Conservation (phyloP, 2,888 invertebrate genomes). For the Hedychridium roseum region DNA sequence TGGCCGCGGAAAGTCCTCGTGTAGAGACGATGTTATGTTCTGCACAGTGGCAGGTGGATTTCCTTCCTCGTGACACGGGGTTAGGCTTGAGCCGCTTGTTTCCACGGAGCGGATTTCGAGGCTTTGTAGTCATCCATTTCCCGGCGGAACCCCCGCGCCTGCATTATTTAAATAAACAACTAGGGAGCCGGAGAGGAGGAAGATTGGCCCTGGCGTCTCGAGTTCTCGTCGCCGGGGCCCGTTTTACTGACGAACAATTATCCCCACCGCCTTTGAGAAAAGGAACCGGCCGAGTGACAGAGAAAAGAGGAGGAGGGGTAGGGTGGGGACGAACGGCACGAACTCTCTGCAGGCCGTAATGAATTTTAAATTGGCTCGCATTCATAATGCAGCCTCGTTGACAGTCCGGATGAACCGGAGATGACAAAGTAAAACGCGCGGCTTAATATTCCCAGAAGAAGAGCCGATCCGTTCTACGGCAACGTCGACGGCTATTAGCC, state of each 20-base stretch:
- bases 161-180: constrained; percentile 64
- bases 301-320: constrained; percentile 16
- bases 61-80: constrained; percentile 36
- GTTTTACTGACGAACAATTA: constrained; percentile 62
- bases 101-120: constrained; percentile 48
- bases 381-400: constrained; percentile 59
- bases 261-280: constrained; percentile 44
- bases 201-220: constrained; percentile 45
- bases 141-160: constrained; percentile 38
- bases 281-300: constrained; percentile 39
- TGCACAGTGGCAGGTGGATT: constrained; percentile 41
- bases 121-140: constrained; percentile 62
- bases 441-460: constrained; percentile 44
- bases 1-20: too few species aligned
- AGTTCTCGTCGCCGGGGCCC: too few species aligned
- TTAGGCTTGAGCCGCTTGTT: neutral
- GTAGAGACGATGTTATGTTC: too few species aligned
- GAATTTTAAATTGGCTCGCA: constrained; percentile 63
- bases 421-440: constrained; percentile 59
- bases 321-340: constrained; percentile 30
- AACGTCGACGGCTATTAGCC: constrained; percentile 2
- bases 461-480: neutral
- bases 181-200: constrained; percentile 29
- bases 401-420: constrained; percentile 54
- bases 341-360: constrained; percentile 51